Percentiles rank a stretch among this genome's conserved stretches.
Evolutionary conservation across 92 coral and sea anemone species (phyloP).

Genomic region (Anthopleura xanthogrammica): DNA sequence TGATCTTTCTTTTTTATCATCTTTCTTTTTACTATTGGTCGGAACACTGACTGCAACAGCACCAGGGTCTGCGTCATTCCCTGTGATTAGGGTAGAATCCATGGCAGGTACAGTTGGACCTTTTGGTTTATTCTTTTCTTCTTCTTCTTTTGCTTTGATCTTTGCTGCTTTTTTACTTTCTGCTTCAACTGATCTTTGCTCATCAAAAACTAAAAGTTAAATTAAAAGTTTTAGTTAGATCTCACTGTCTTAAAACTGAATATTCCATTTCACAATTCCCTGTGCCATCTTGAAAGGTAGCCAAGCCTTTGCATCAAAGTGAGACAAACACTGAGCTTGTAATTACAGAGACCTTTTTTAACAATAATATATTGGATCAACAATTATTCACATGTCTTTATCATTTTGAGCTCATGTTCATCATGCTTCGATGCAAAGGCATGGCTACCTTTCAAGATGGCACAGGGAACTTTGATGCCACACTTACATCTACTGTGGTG

Average conservation of each 20-base stretch:
- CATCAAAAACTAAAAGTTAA: constrained; percentile 76
- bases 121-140: constrained; percentile 57
- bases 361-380: no score
- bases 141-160: constrained; percentile 66
- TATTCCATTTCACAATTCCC: no score
- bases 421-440: no score
- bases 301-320: no score
- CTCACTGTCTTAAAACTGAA: neutral
- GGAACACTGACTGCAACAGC: constrained; percentile 48
- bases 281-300: no score
- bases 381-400: no score
- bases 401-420: no score
- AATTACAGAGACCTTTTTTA: no score
- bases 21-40: constrained; percentile 57
- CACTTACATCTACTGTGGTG: constrained; percentile 95
- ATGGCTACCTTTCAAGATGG: no score
- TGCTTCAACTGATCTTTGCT: constrained; percentile 72
- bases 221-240: neutral
- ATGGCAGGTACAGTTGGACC: constrained; percentile 79
- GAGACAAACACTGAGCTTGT: no score
- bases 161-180: constrained; percentile 85
- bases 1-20: constrained; percentile 79
- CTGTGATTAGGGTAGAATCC: constrained; percentile 46
- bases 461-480: no score
- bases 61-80: constrained; percentile 35